Percentiles rank a stretch among this genome's conserved stretches.
phyloP scores from a whole-genome alignment of 2,888 invertebrate species.

The Lacanobia oleracea region DNA sequence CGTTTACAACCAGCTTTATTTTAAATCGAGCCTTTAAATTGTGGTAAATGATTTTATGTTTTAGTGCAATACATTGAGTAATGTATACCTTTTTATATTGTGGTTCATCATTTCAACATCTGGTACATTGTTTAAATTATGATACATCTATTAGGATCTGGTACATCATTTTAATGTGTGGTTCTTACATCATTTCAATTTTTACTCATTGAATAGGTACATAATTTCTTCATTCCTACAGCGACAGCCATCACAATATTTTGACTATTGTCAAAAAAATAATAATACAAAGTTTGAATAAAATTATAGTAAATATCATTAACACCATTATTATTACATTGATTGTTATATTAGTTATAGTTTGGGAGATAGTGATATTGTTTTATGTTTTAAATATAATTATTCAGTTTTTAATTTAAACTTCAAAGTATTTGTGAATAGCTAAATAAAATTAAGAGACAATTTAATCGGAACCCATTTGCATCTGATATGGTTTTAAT shows the following conservation, averaged over 20 bases:
- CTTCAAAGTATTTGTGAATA: background rate
- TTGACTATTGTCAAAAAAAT: background rate
- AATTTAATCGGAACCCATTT: background rate
- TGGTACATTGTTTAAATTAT: background rate
- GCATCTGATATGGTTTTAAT: background rate
- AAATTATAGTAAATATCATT: constrained; percentile 15
- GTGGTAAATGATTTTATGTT: too few species aligned
- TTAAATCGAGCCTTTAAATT: constrained; percentile 9
- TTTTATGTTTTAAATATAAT: background rate
- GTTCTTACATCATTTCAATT: background rate
- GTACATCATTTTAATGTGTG: background rate
- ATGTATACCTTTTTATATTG: too few species aligned
- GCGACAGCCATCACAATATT: constrained; percentile 7
- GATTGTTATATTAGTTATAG: constrained; percentile 57
- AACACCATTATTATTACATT: constrained; percentile 54
- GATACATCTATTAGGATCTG: background rate
- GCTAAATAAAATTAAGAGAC: background rate
- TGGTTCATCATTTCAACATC: background rate
- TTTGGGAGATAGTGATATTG: constrained; percentile 44
- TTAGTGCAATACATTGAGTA: too few species aligned
- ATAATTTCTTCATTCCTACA: background rate
- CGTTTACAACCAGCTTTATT: constrained; percentile 39
- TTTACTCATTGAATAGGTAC: background rate
- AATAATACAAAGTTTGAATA: background rate
- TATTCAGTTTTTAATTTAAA: background rate